Percentiles rank a stretch among this genome's conserved stretches.
Evolutionary conservation across 2,797 vertebrate genomes (phyloP).

Genomic region (Chelonia mydas): DNA sequence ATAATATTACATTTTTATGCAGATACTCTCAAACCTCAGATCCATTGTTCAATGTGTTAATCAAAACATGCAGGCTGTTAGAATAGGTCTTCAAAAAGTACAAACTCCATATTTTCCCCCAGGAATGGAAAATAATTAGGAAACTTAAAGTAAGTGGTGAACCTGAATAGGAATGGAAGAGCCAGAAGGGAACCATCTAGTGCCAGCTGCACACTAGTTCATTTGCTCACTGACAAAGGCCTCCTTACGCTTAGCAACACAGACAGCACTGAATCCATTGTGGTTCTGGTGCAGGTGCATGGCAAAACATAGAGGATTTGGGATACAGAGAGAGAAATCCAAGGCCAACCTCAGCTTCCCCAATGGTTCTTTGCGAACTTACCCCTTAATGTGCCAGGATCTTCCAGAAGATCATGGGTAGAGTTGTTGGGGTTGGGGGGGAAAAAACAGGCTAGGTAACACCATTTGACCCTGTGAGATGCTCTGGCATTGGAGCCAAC

Average conservation of each 20-base stretch:
- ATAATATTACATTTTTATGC: background rate
- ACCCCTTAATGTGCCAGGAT: accelerated
- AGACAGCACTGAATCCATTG: background rate
- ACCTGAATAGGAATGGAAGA: background rate
- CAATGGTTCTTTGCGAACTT: accelerated
- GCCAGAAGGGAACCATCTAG: background rate
- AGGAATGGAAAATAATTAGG: background rate
- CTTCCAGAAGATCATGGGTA: accelerated
- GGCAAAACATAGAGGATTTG: accelerated
- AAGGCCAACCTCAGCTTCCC: background rate
- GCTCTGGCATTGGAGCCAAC: background rate
- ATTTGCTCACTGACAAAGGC: background rate
- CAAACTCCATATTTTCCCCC: background rate
- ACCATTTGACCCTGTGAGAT: accelerated
- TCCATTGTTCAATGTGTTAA: background rate
- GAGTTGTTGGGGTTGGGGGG: accelerated
- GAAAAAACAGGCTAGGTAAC: background rate
- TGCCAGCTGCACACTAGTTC: background rate
- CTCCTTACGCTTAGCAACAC: background rate
- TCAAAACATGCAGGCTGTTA: background rate
- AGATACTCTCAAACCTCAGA: background rate
- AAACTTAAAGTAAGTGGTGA: background rate
- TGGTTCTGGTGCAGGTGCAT: background rate
- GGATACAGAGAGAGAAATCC: too few relatives aligned
- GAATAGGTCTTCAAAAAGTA: background rate